Base-by-base conservation (phyloP, 2,888 invertebrate genomes). In the Meganola albula region DNA sequence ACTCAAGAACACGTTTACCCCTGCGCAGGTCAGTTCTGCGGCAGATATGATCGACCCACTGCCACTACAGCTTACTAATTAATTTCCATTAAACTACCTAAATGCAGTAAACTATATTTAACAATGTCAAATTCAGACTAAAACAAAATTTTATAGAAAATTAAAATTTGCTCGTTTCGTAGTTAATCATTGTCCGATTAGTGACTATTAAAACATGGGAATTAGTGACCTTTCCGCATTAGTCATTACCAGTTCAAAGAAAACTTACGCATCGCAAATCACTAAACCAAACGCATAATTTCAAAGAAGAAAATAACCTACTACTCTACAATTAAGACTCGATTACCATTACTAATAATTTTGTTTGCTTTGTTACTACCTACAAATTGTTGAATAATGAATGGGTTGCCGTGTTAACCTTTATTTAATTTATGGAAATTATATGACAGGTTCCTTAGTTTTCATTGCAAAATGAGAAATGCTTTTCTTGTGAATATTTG, bases 401-500 rank as follows among this genome's bases (percentile, higher is more conserved):
- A 74, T 75, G 69, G n/a, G n/a, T 75, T 63, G 70, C 57, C 40
- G 54, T 60, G 59, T 63, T 69, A 66, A 69, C 61, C 59, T 67
- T 64, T 60, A 55, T 55, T 48, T 74, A 74, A 78, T 74, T 68
- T 70, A 78, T 77, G 77, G 54, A 73, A 70, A 78, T 76, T 68
- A 68, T 65, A 53, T 58, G 41, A 49, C 48, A 36, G 55, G 49
- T 54, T 47, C 31, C 48, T 53, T 45, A 55, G 34, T 44, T 53
- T 57, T 56, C 50, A 47, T 53, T 53, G 55, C 47, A 32, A 53
- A 55, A 51, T 36, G 44, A 40, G 42, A 52, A 52, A 62, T 61
- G 44, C 48, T 53, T 53, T 56, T 24, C 41, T 33, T 42, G 37
- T 45, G n/a, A n/a, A n/a, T n/a, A n/a, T n/a, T n/a, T n/a, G n/a